phyloP scores from a whole-genome alignment of 2,797 vertebrate genomes.

The Clamator glandarius region DNA sequence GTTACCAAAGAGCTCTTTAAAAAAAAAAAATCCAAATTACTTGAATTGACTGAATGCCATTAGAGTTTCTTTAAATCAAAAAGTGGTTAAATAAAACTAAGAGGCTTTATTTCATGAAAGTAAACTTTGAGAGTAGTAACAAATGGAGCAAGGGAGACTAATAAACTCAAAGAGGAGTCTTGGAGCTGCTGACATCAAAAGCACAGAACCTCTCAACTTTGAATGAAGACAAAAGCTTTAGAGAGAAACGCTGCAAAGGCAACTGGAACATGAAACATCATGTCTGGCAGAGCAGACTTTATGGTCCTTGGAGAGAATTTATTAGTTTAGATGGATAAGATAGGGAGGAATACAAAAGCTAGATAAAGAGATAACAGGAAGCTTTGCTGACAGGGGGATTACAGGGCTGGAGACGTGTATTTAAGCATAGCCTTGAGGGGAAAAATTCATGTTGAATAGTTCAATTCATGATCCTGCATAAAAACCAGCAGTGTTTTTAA shows the following conservation, averaged over 20 bases:
- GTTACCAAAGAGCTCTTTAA: background rate
- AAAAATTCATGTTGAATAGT: background rate
- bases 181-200: background rate
- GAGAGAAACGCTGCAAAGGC: background rate
- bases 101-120: background rate
- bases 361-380: slow-evolving; percentile 26
- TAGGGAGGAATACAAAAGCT: background rate
- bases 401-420: background rate
- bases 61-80: background rate
- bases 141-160: fast-evolving
- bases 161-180: background rate
- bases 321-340: slow-evolving; percentile 22
- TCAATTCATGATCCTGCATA: background rate
- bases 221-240: background rate
- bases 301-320: background rate
- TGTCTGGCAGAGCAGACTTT: slow-evolving; percentile 17
- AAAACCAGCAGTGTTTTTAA: background rate
- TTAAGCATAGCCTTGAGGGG: background rate
- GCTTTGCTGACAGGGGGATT: slow-evolving; percentile 31
- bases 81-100: background rate
- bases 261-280: background rate
- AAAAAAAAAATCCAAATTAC: background rate
- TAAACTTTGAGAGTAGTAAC: background rate
- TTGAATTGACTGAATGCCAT: background rate
- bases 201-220: background rate